phyloP scores from a whole-genome alignment of 2,888 invertebrate species.

The Drosophila neotestacea region DNA sequence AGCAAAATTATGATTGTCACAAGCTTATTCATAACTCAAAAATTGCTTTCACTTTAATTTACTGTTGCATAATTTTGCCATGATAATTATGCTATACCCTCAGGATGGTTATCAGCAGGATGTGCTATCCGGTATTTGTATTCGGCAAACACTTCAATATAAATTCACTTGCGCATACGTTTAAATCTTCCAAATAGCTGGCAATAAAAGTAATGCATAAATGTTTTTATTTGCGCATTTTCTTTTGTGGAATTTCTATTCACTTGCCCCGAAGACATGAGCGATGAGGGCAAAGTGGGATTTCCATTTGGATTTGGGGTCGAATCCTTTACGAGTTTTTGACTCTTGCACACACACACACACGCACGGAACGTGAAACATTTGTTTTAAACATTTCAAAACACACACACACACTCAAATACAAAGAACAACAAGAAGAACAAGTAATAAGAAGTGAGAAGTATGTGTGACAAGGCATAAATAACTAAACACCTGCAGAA shows the following conservation, averaged over 20 bases:
- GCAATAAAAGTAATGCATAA: slow-evolving; percentile 56
- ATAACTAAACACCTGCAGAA: slow-evolving; percentile 79
- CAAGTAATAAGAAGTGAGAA: slow-evolving; percentile 53
- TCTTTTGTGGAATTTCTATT: slow-evolving; percentile 45
- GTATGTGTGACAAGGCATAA: slow-evolving; percentile 77
- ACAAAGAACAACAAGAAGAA: slow-evolving; percentile 33
- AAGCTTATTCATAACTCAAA: neutral
- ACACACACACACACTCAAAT: slow-evolving; percentile 11
- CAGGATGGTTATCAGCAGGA: neutral
- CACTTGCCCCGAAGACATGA: slow-evolving; percentile 26
- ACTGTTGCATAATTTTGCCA: slow-evolving; percentile 16
- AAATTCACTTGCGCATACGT: slow-evolving; percentile 22
- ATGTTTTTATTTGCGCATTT: slow-evolving; percentile 56
- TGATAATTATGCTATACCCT: slow-evolving; percentile 3
- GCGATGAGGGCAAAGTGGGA: slow-evolving; percentile 44
- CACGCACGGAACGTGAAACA: slow-evolving; percentile 13
- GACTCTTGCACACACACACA: slow-evolving; percentile 17
- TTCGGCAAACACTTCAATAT: slow-evolving; percentile 6
- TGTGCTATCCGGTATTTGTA: slow-evolving; percentile 3
- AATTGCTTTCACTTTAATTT: slow-evolving; percentile 5
- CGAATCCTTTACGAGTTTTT: slow-evolving; percentile 61
- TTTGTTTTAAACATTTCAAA: slow-evolving; percentile 35
- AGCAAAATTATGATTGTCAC: neutral
- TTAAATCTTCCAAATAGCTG: slow-evolving; percentile 33
- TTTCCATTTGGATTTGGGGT: slow-evolving; percentile 50